Base-by-base conservation (phyloP, 2,888 invertebrate species). In the Cryptocheilus praepositus region DNA sequence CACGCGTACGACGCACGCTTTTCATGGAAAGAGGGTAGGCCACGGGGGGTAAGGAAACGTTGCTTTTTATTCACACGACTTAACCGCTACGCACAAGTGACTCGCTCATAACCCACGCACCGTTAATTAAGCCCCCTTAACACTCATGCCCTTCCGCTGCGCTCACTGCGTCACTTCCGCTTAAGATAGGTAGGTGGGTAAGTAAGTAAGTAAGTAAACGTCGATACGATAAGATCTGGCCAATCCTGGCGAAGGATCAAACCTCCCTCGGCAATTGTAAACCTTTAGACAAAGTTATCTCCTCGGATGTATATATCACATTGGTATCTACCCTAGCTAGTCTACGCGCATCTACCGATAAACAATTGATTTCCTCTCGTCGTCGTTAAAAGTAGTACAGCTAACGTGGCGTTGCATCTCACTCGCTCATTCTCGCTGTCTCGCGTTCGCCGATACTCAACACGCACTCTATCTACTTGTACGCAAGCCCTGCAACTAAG, bases 231-330 rank as follows among this genome's bases (percentile, higher is more conserved):
- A 49, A 46, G 46, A 46, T 45, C 28, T 16, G 15, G 11, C 22
- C 3, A 45, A 46, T 15, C 58, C 16, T n/a, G 58, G 21, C 43
- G 58, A 45, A 58, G 45, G 46, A 21, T 58, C 58, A 25, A 19
- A 21, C 18, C 46, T 51, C 57, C 62, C 55, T 57, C 64, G 66
- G 46, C 60, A 68, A 71, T 81, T 81, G 76, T 81, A 81, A 79
- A 82, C 66, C 69, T 66, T 81, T 81, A 79, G 79, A 81, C 74
- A 80, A 81, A 77, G 67, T 79, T 77, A 75, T 61, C 60, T 64
- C 36, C 67, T 64, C 58, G 67, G 61, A 70, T 74, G 66, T 73
- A 73, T 77, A 76, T 77, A 73, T 81, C 78, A 78, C 75, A 80
- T 73, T 77, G 73, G 70, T 77, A 43, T 36, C 67, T 79, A 79